Base-by-base conservation (phyloP, 2,113 vertebrate genomes). In the Anhinga anhinga region DNA sequence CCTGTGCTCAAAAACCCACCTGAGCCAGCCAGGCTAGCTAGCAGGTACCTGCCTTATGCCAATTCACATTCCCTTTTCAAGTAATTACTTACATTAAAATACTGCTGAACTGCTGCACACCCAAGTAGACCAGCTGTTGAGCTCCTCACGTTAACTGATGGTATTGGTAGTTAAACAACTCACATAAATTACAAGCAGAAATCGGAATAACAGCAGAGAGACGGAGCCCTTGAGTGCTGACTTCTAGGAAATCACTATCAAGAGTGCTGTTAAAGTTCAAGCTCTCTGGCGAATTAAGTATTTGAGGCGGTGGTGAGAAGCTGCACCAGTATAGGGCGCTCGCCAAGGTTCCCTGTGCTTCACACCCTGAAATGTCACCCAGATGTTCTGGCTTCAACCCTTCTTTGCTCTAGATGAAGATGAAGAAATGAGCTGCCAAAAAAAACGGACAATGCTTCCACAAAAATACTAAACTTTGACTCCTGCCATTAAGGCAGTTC, bases 241-340 rank as follows among this genome's bases (percentile, higher is more conserved):
- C 30, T 86, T 61, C 79, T 44, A 80, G 49, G 62, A 80, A 92
- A 88, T 44, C 13, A 20, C 45, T 61, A 12, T 34, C 67, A 40
- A 40, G 50, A 91, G 61, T 4, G 2, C 56, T 56, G n/a, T 16
- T 22, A 2, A 79, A 74, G 36, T 47, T 77, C 53, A 53, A 0
- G 3, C n/a, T 93, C 45, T 66, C n/a, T 5, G 10, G n/a, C n/a
- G 92, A 47, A 90, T 52, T 16, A 78, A 71, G 19, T 34, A 55
- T 44, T 19, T n/a, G 53, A 88, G 62, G 58, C 3, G 1, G n/a
- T 4, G 1, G 15, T 26, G 61, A 49, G 59, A 55, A 90, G 32
- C n/a, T 72, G 61, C 66, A 67, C 44, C 22, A 22, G 0, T 4
- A 45, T 1, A 21, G 2, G 6, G 17, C 0, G 2, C 61, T 82